Conservation (phyloP, 2,113 vertebrate genomes). For the Tragelaphus imberbis region DNA sequence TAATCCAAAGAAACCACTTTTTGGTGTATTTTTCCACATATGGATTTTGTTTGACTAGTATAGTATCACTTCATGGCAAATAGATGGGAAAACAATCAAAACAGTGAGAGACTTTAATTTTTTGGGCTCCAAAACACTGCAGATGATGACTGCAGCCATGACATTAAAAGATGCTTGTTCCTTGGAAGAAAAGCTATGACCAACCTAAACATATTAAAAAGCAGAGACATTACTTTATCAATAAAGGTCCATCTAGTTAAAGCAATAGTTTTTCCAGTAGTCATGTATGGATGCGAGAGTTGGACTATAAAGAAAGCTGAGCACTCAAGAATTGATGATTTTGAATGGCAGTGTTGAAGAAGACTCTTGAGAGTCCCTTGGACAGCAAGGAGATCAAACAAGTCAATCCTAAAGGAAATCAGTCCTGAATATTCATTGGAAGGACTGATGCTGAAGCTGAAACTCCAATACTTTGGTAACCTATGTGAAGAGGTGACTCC, state of each 20-base stretch:
- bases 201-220: neutral
- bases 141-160: neutral
- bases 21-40: neutral
- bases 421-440: neutral
- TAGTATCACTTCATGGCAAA: neutral
- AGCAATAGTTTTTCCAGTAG: neutral
- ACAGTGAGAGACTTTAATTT: neutral
- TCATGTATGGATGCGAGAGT: neutral
- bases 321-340: neutral
- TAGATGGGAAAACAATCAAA: neutral
- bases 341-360: neutral
- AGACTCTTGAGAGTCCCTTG: neutral
- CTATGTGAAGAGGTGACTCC: neutral
- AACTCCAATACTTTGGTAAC: neutral
- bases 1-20: neutral
- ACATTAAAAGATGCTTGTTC: neutral
- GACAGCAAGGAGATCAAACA: neutral
- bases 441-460: neutral
- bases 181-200: neutral
- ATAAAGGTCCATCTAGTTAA: neutral
- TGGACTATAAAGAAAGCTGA: neutral
- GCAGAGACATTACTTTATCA: neutral
- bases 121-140: rapidly evolving
- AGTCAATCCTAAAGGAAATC: neutral
- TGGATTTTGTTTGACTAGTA: neutral